phyloP scores from a whole-genome alignment of 2,113 vertebrate genomes.

The Vombatus ursinus region DNA sequence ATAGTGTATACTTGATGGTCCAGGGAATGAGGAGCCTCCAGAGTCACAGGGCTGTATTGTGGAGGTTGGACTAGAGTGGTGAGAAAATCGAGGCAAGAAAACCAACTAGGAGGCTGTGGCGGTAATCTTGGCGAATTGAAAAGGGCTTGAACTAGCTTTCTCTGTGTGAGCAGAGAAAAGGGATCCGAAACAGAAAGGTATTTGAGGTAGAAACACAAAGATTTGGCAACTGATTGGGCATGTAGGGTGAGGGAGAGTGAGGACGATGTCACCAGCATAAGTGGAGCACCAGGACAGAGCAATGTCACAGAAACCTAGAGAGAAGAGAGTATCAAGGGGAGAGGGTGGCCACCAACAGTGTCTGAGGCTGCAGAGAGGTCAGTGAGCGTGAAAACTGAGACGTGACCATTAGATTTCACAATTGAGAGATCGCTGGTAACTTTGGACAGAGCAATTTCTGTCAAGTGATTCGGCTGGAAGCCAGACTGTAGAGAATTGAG shows the following conservation, averaged over 20 bases:
- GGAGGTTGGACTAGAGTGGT: background rate
- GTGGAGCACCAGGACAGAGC: background rate
- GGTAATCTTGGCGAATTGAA: background rate
- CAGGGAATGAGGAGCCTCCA: background rate
- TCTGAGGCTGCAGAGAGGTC: background rate
- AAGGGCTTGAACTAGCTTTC: background rate
- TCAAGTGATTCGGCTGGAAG: background rate
- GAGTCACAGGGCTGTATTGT: background rate
- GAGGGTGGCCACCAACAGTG: background rate
- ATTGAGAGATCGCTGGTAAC: background rate
- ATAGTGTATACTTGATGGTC: rapidly evolving
- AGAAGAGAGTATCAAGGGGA: background rate
- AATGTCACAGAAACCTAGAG: background rate
- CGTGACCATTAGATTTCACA: background rate
- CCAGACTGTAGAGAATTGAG: background rate
- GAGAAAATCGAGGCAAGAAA: background rate
- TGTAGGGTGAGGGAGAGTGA: background rate
- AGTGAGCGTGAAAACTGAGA: background rate
- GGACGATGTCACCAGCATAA: background rate
- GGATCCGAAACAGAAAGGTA: background rate
- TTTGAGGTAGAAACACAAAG: background rate
- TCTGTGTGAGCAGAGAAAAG: background rate
- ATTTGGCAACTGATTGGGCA: background rate
- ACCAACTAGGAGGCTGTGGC: background rate
- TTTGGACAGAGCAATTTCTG: background rate